Base-by-base conservation (phyloP, 2,888 invertebrate species). In the Micropterix aruncella region DNA sequence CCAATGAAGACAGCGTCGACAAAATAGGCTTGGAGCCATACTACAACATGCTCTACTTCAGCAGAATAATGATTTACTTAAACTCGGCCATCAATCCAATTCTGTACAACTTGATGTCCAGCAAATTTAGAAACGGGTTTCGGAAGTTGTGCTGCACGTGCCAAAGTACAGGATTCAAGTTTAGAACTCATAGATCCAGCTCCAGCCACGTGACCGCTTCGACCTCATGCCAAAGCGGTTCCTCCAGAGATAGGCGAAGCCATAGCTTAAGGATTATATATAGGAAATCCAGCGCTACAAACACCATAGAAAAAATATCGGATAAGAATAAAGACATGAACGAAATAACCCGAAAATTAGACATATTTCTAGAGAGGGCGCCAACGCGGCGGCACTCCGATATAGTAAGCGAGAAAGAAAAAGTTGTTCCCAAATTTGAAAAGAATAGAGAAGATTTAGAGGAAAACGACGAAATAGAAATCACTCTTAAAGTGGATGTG, bases 51-150 rank as follows among this genome's bases (percentile, higher is more conserved):
- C 64, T 92, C 19, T 88, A 85, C 60, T 87, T 90, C 59, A 84
- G 85, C 49, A 75, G 92, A 51, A 80, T 89, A 41, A 86, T 92
- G 84, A 68, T 88, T 43, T 92, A 91, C 57, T 70, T 91, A 48
- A 92, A 93, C 62, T 91, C 91, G 2, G 91, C 90, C 38, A 77
- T 90, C 52, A 92, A 93, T 63, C 92, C 92, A 1, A 84, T 92
- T 52, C 67, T 93, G 14, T 93, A 93, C 60, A 92, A 91, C 60
- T 68, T 92, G 50, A 89, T 92, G 84, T 90, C 89, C 38, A 87
- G 89, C 2, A 91, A 90, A 65, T 93, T 93, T 58, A 78, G 92
- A 2, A 75, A 80, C 45, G 88, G 87, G 1, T 89, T 89, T 55
- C 70, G 80, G 45, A 75, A 74, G 55, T 72, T 86, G 0, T 84